These are phyloP conservation scores for Synanthedon formicaeformis DNA, from an alignment of 2,888 invertebrate genomes.

Conservation along the genomic window DNA sequence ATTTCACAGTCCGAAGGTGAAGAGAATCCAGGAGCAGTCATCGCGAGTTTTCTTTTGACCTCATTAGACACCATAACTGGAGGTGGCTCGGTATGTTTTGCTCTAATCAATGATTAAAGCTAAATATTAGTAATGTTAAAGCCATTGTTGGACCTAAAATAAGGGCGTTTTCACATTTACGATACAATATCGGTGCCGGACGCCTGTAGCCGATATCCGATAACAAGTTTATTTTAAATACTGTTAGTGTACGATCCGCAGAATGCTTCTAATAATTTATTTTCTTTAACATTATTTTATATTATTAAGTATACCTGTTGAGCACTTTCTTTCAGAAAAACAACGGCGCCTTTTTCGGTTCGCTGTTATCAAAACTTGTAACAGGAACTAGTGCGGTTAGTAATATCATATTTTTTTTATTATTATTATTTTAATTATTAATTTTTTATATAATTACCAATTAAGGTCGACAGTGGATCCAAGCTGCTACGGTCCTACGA, in stretches of 20 bases:
- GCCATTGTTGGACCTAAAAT: background rate
- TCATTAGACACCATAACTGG: slow-evolving; percentile 56
- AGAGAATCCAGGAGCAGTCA: slow-evolving; percentile 53
- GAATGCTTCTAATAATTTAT: background rate
- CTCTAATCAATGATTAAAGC: background rate
- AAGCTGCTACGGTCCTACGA: too few relatives aligned
- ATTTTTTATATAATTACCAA: too few relatives aligned
- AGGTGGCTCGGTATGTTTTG: slow-evolving; percentile 55
- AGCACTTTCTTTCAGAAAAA: slow-evolving; percentile 41
- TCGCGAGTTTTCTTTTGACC: slow-evolving; percentile 53
- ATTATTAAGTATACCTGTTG: background rate
- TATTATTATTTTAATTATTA: background rate
- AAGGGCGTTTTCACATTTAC: too few relatives aligned
- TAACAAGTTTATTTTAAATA: too few relatives aligned
- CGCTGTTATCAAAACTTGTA: slow-evolving; percentile 45
- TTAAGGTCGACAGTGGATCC: too few relatives aligned
- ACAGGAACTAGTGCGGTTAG: slow-evolving; percentile 60
- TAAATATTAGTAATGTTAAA: background rate
- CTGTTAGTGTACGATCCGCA: background rate
- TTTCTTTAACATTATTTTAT: background rate
- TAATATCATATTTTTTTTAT: slow-evolving; percentile 2
- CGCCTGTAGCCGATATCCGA: too few relatives aligned
- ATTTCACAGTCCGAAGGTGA: slow-evolving; percentile 50
- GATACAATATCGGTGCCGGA: too few relatives aligned
- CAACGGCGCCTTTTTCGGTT: slow-evolving; percentile 61